phyloP scores from a whole-genome alignment of 1,140 invertebrate genomes.

The Nebria ingens region DNA sequence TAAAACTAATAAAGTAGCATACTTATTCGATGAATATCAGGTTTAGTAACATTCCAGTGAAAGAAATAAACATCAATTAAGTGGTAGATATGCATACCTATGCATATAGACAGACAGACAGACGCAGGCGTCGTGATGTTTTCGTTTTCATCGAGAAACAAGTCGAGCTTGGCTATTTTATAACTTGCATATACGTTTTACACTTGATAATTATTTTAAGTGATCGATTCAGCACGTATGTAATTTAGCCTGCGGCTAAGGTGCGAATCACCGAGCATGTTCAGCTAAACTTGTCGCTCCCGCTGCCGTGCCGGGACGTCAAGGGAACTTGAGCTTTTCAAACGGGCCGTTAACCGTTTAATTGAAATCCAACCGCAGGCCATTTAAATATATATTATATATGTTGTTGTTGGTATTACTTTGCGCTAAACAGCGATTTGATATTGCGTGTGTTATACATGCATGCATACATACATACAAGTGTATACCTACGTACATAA shows the following conservation, averaged over 20 bases:
- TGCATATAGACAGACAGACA: too few relatives aligned
- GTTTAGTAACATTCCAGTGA: not conserved
- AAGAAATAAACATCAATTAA: not conserved
- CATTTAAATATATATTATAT: too few relatives aligned
- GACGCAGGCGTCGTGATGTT: too few relatives aligned
- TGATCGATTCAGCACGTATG: not conserved
- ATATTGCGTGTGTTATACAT: too few relatives aligned
- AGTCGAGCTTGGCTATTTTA: too few relatives aligned
- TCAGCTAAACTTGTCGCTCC: too few relatives aligned
- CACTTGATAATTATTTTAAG: slow-evolving; percentile 9
- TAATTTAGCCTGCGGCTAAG: not conserved
- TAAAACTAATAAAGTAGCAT: not conserved
- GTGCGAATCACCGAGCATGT: not conserved
- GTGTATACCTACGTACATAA: too few relatives aligned
- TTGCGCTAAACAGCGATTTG: too few relatives aligned
- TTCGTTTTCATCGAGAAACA: too few relatives aligned
- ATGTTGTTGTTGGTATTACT: too few relatives aligned
- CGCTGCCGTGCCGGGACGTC: not conserved
- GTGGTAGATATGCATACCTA: too few relatives aligned
- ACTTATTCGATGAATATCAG: not conserved
- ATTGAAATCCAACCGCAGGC: not conserved
- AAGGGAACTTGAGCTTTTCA: not conserved
- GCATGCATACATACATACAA: too few relatives aligned
- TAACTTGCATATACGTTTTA: not conserved
- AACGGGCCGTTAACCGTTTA: not conserved